Percentiles rank a stretch among this genome's conserved stretches.
Conservation (phyloP, 2,888 invertebrate genomes). For the Sericinus montela region DNA sequence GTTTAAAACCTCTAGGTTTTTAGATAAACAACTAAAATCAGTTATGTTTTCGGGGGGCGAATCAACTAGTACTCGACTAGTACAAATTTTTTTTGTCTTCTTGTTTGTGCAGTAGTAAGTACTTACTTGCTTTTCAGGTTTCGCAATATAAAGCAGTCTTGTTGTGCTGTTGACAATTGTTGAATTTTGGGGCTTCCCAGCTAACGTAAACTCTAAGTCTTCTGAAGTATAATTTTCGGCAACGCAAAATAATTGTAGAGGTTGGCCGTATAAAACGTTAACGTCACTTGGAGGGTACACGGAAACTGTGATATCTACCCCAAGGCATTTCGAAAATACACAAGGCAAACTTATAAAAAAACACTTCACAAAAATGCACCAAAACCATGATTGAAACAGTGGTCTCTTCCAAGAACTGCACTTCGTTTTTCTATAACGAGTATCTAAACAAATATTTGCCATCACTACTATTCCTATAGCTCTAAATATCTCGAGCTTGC, state of each 20-base stretch:
- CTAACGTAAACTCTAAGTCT: slow-evolving; percentile 62
- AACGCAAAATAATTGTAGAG: slow-evolving; percentile 82
- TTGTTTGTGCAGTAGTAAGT: slow-evolving; percentile 77
- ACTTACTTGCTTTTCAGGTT: slow-evolving; percentile 72
- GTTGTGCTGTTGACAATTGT: slow-evolving; percentile 81
- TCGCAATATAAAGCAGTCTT: slow-evolving; percentile 75
- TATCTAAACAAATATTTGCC: slow-evolving; percentile 47
- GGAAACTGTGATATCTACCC: slow-evolving; percentile 46
- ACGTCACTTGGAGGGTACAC: slow-evolving; percentile 79
- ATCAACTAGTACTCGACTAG: slow-evolving; percentile 59
- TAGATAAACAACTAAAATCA: slow-evolving; percentile 86
- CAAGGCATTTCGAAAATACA: slow-evolving; percentile 53
- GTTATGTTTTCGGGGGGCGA: slow-evolving; percentile 80
- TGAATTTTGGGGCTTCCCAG: slow-evolving; percentile 40
- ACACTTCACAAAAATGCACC: slow-evolving; percentile 55
- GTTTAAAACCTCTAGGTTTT: slow-evolving; percentile 85
- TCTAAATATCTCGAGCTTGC: slow-evolving; percentile 35
- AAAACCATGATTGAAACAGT: slow-evolving; percentile 54
- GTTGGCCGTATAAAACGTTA: slow-evolving; percentile 77
- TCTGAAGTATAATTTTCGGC: slow-evolving; percentile 64
- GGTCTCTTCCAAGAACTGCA: slow-evolving; percentile 48
- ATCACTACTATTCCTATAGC: slow-evolving; percentile 39
- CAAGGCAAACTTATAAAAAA: slow-evolving; percentile 57
- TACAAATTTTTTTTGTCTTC: slow-evolving; percentile 43
- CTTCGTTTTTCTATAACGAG: slow-evolving; percentile 44